Conservation (phyloP, 1,140 invertebrate genomes). For the Conus betulinus region DNA sequence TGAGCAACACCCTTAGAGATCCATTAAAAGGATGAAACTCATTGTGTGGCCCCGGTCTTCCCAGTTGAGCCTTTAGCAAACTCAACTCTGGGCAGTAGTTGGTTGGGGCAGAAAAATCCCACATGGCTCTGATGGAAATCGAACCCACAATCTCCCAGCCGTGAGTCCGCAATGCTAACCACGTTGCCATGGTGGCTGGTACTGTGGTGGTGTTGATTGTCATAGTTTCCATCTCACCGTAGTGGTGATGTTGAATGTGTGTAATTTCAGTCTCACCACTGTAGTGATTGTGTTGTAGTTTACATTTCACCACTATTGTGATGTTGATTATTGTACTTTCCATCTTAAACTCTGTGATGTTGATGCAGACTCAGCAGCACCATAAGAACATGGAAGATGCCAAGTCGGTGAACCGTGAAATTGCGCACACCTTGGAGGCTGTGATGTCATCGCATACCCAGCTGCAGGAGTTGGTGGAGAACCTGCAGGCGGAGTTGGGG, state of each 20-base stretch:
- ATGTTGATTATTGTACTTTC: neutral
- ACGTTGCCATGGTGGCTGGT: too few relatives aligned
- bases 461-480: constrained; percentile 68
- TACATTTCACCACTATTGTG: neutral
- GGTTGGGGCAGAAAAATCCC: too few relatives aligned
- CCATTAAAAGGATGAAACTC: too few relatives aligned
- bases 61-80: too few relatives aligned
- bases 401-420: constrained; percentile 68
- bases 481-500: constrained; percentile 70
- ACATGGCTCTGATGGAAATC: too few relatives aligned
- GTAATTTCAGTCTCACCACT: neutral
- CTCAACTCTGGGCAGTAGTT: too few relatives aligned
- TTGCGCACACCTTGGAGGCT: constrained; percentile 68
- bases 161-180: too few relatives aligned
- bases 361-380: constrained; percentile 48
- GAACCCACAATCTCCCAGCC: too few relatives aligned
- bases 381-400: constrained; percentile 68
- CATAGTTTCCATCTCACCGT: neutral
- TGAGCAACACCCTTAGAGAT: too few relatives aligned
- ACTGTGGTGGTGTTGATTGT: too few relatives aligned
- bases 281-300: neutral
- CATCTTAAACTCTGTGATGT: neutral
- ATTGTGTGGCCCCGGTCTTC: too few relatives aligned
- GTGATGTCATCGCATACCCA: constrained; percentile 73
- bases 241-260: neutral